phyloP scores from a whole-genome alignment of 2,888 invertebrate species.

The Clitarchus hookeri region DNA sequence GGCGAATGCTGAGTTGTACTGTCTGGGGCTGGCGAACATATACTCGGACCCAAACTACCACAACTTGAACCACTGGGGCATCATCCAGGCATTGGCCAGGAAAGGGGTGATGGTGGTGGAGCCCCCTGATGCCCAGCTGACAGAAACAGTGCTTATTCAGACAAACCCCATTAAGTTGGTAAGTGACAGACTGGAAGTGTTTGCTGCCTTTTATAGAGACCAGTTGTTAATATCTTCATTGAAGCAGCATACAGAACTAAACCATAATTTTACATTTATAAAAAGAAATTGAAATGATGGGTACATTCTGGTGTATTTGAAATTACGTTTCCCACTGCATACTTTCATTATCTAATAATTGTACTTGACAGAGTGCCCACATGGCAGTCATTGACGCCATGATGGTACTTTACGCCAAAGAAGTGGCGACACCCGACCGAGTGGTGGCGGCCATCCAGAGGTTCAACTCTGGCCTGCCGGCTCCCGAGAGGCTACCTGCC shows the following conservation, averaged over 20 bases:
- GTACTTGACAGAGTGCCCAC: conserved; percentile 82
- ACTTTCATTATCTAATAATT: neutral
- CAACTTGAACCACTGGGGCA: conserved; percentile 93
- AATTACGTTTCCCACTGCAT: neutral
- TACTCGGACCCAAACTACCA: conserved; percentile 96
- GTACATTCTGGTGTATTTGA: no score
- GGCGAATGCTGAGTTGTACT: conserved; percentile 93
- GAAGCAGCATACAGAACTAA: no score
- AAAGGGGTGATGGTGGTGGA: conserved; percentile 88
- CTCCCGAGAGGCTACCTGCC: conserved; percentile 58
- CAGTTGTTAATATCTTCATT: neutral
- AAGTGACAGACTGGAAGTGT: conserved; percentile 50
- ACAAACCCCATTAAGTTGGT: conserved; percentile 94
- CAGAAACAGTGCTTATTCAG: conserved; percentile 94
- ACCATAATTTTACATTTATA: no score
- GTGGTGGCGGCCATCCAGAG: conserved; percentile 84
- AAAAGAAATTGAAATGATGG: no score
- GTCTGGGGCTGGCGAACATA: conserved; percentile 90
- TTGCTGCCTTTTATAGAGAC: neutral
- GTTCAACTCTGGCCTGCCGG: conserved; percentile 58
- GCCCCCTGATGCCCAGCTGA: conserved; percentile 83
- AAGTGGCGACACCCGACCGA: conserved; percentile 87
- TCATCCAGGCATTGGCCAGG: conserved; percentile 80
- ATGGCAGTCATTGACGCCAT: conserved; percentile 94
- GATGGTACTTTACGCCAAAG: conserved; percentile 91